Base-by-base conservation (phyloP, 2,797 vertebrate genomes). In the Jordanella pulchra region DNA sequence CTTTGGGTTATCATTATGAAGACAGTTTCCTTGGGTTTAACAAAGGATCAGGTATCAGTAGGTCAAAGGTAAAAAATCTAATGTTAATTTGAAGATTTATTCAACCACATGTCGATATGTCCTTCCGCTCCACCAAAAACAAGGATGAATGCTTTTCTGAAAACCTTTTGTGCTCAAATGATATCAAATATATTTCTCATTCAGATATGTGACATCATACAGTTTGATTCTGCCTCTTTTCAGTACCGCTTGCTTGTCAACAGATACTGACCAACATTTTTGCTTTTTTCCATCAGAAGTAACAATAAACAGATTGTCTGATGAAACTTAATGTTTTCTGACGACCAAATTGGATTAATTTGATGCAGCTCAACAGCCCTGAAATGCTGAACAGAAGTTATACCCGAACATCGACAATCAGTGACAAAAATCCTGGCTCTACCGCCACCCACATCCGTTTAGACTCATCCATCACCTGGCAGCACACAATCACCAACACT, bases 381-480 rank as follows among this genome's bases (percentile, higher is more conserved):
- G 67, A 63, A 69, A 60, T 23, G 21, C 28, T 25, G 42, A 54
- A 32, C 23, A 44, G 5, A 0, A 0, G 58, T 14, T 42, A n/a
- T 17, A 42, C 47, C 14, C 42, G 1, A 1, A 67, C 39, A 17
- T 42, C 35, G 0, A 25, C 50, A 76, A 27, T 35, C 23, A 35
- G 65, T 39, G 45, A 65, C 60, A 15, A n/a, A 14, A 39, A 25
- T 42, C n/a, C 17, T 0, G 4, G 21, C 45, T 54, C 4, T 54
- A n/a, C 51, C 30, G 44, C 21, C 6, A 47, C 42, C 42, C 23
- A 39, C 48, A 63, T 56, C 69, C n/a, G 25, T 42, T 63, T 63
- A 23, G 42, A 63, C 60, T 15, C 23, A 63, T 63, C 60, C 39
- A 27, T 82, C 80, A 85, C 75, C 78, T 76, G 2, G 23, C 32